Base-by-base conservation (phyloP, 1,140 invertebrate species). In the Drosophila rhopaloa region DNA sequence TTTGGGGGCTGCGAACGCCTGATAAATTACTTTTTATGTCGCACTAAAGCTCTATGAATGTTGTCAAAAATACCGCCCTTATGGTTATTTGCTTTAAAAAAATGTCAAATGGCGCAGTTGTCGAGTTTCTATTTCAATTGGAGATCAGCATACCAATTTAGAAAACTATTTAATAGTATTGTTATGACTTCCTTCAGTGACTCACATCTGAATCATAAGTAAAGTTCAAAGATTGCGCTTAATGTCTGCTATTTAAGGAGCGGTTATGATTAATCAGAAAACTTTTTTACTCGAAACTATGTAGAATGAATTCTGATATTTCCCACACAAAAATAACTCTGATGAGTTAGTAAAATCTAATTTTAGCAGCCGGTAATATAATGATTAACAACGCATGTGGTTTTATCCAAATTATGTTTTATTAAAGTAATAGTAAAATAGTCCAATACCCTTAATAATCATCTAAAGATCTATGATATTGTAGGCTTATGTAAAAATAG, bases 151-250 rank as follows among this genome's bases (percentile, higher is more conserved):
- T n/a, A 7, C 5, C 11, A 47, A 5, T 37, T 37, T 0, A 47
- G 10, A 48, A 7, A 70, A 57, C 67, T 70, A 70, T 71, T 48
- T 32, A 5, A 57, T 68, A 70, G 67, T 57, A 5, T 32, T 50
- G 16, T 8, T 27, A 13, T 32, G 27, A 47, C 38, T 66, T 14
- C 27, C 14, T 35, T 13, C 4, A 19, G 27, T 71, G 67, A 71
- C 65, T 71, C 63, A 71, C n/a, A 5, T 13, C 1, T 27, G 60
- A 67, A 3, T 67, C 51, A 58, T 10, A 50, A 14, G 19, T 37
- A 58, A 50, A 71, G 65, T 48, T 70, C 43, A 29, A 37, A 40
- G 67, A 7, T 19, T 6, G 35, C 35, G 67, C 16, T 47, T 48
- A 27, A 32, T 57, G 32, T 41, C 44, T 40, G 14, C 48, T 14